Percentiles rank a stretch among this genome's conserved stretches.
These are phyloP conservation scores for Salmo trutta DNA, from an alignment of 2,797 vertebrate genomes.

Conservation along the genomic window DNA sequence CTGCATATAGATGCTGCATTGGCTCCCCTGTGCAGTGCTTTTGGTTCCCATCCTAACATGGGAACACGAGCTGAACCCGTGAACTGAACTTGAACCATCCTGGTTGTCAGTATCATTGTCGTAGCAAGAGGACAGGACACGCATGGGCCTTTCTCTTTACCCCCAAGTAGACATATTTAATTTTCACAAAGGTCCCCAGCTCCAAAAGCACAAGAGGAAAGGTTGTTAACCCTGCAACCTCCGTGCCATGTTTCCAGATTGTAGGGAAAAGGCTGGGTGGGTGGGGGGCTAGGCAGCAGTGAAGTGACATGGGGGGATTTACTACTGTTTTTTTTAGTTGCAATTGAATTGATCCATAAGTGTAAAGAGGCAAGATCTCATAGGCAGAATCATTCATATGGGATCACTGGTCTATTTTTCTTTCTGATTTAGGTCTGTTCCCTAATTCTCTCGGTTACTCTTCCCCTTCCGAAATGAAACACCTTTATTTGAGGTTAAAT, in stretches of 20 bases:
- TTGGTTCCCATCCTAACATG: slow-evolving; percentile 7
- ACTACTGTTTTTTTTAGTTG: not conserved
- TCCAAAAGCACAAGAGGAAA: slow-evolving; percentile 12
- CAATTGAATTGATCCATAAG: slow-evolving; percentile 76
- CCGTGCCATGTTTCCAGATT: slow-evolving; percentile 2
- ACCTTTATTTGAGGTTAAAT: slow-evolving; percentile 56
- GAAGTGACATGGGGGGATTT: not conserved
- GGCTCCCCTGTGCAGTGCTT: not conserved
- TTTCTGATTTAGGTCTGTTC: not conserved
- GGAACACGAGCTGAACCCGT: slow-evolving; percentile 77
- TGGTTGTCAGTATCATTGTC: slow-evolving; percentile 22
- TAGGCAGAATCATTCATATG: not conserved
- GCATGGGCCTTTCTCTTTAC: slow-evolving; percentile 22
- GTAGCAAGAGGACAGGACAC: slow-evolving; percentile 21
- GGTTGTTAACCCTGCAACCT: slow-evolving; percentile 27
- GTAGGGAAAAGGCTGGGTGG: not conserved
- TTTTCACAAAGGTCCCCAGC: slow-evolving; percentile 6
- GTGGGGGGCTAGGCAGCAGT: not conserved
- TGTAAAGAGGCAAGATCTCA: too few species aligned
- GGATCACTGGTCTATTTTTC: not conserved
- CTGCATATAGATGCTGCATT: not conserved
- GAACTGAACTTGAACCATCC: slow-evolving; percentile 76
- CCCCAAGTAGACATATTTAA: not conserved
- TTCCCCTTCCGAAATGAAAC: slow-evolving; percentile 49
- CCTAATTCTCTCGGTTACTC: not conserved